Evolutionary conservation across 2,888 invertebrate genomes (phyloP).

Genomic region (Lasioglossum zephyrum): DNA sequence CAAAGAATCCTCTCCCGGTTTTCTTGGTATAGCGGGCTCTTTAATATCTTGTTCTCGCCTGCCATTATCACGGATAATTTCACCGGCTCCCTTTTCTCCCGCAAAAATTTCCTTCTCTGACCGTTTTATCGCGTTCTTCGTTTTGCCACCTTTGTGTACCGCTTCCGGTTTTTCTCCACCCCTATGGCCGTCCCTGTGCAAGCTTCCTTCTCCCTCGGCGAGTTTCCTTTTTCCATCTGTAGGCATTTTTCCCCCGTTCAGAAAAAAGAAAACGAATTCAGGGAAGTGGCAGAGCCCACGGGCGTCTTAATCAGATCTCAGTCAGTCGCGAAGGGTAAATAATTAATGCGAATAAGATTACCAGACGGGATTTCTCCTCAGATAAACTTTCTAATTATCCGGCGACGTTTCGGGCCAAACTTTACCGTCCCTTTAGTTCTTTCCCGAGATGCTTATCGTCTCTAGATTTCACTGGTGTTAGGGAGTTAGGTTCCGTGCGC

Average conservation of each 20-base stretch:
- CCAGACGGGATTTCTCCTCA: constrained; percentile 66
- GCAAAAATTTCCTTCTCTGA: constrained; percentile 16
- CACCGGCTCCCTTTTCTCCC: background rate
- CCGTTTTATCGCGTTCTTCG: constrained; percentile 32
- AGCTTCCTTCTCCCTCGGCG: constrained; percentile 1
- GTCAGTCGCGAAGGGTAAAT: constrained; percentile 61
- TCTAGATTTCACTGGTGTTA: constrained; percentile 34
- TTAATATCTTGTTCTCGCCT: background rate
- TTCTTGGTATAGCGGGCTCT: background rate
- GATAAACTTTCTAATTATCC: constrained; percentile 78
- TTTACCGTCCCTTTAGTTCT: constrained; percentile 31
- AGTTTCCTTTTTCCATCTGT: constrained; percentile 53
- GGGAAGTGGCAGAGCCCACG: background rate
- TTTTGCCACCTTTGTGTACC: constrained; percentile 8
- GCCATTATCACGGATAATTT: constrained; percentile 42
- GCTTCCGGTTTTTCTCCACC: constrained; percentile 6
- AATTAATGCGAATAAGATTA: constrained; percentile 76
- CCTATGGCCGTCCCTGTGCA: background rate
- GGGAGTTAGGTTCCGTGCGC: background rate
- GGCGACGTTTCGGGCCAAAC: constrained; percentile 49
- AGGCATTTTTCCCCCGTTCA: constrained; percentile 40
- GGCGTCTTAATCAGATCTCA: constrained; percentile 64
- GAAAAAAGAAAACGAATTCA: background rate
- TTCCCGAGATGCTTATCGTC: constrained; percentile 48
- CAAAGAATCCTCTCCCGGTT: background rate